A percentile compares a stretch with the other conserved stretches of the same genome.
Conservation (phyloP, 2,888 invertebrate species). For the Bembecia ichneumoniformis region DNA sequence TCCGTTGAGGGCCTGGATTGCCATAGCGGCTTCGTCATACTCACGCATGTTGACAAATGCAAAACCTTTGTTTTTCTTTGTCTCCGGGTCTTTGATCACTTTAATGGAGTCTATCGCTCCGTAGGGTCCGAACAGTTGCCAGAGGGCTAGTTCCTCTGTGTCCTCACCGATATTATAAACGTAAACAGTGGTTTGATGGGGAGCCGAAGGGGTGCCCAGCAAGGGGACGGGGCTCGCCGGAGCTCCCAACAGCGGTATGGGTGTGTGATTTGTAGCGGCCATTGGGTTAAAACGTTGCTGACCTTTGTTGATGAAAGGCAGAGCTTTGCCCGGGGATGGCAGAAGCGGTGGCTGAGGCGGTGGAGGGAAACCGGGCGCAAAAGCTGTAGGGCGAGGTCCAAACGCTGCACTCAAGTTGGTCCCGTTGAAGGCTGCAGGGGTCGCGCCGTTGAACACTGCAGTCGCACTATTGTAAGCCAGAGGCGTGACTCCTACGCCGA, state of each 20-base stretch:
- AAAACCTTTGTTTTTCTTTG: constrained; percentile 70
- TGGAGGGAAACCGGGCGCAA: constrained; percentile 56
- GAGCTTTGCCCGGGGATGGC: constrained; percentile 65
- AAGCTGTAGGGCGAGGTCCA: constrained; percentile 48
- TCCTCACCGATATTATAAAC: constrained; percentile 71
- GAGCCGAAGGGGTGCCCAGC: constrained; percentile 45
- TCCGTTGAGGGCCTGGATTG: constrained; percentile 68
- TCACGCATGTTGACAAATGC: constrained; percentile 71
- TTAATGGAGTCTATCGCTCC: constrained; percentile 70
- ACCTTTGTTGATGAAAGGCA: constrained; percentile 67
- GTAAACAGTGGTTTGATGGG: constrained; percentile 67
- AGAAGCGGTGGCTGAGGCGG: constrained; percentile 62
- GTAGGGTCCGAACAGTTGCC: constrained; percentile 69
- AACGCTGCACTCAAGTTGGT: constrained; percentile 50
- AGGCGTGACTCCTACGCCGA: constrained; percentile 32
- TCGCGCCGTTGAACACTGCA: constrained; percentile 52
- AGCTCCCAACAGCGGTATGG: constrained; percentile 56
- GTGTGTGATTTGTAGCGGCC: constrained; percentile 60
- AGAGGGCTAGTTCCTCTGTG: constrained; percentile 64
- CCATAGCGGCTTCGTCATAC: constrained; percentile 69
- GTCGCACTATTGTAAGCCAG: constrained; percentile 54
- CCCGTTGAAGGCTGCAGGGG: constrained; percentile 52
- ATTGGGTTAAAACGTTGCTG: constrained; percentile 67
- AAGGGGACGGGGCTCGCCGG: constrained; percentile 61
- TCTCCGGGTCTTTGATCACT: constrained; percentile 69